These are phyloP conservation scores for Dicycla oo DNA, from an alignment of 2,888 invertebrate genomes.

Conservation along the genomic window DNA sequence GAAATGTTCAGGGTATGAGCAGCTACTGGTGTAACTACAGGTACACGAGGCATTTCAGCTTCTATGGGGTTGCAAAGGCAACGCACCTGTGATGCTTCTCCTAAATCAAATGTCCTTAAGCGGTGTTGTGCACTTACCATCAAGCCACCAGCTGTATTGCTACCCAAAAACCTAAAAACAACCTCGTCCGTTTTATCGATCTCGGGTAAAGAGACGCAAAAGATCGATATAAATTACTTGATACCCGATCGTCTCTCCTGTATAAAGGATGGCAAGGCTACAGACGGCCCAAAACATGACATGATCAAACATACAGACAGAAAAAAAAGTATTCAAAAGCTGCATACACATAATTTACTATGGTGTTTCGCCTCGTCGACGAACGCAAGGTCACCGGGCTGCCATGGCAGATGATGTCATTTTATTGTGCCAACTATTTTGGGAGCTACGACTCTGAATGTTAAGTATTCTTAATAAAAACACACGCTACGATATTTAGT, in stretches of 20 bases:
- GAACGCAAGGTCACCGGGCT: conserved; percentile 40
- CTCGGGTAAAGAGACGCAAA: neutral
- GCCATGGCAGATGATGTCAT: conserved; percentile 47
- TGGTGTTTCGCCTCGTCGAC: conserved; percentile 27
- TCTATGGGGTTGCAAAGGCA: neutral
- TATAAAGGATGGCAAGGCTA: conserved; percentile 39
- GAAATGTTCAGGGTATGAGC: too few species aligned
- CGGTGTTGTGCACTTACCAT: neutral
- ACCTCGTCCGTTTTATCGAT: neutral
- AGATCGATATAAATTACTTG: neutral
- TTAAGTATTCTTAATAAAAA: conserved; percentile 24
- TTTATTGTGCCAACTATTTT: conserved; percentile 50
- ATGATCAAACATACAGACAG: neutral
- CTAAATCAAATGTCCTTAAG: neutral
- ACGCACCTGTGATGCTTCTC: neutral
- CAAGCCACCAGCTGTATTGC: neutral
- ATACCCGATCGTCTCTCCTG: neutral
- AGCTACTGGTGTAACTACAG: too few species aligned
- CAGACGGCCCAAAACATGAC: conserved; percentile 25
- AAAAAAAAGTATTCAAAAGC: conserved; percentile 33
- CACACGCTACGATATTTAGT: neutral
- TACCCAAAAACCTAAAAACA: neutral
- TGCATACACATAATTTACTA: conserved; percentile 15
- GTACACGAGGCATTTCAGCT: too few species aligned
- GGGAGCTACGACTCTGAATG: conserved; percentile 34